Conservation (phyloP, 2,113 vertebrate species). For the Marmota monax region DNA sequence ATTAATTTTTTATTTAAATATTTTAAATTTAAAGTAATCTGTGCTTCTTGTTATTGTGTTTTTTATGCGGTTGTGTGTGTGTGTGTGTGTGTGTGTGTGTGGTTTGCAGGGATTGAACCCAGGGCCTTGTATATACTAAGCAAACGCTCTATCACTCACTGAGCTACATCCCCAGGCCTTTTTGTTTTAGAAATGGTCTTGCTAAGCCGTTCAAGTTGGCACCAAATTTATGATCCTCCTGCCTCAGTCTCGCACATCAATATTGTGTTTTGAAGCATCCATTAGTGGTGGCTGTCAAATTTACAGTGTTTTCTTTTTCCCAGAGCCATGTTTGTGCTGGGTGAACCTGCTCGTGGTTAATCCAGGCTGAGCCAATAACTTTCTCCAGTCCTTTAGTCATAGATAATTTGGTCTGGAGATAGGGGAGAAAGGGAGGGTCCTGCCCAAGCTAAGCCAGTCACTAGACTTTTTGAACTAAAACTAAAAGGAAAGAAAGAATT, state of each 20-base stretch:
- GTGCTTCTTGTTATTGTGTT: neutral
- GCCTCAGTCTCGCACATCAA: neutral
- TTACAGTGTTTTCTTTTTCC: neutral
- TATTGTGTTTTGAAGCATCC: neutral
- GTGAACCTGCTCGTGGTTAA: neutral
- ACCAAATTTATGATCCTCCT: neutral
- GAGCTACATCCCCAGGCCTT: neutral
- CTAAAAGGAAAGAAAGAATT: neutral
- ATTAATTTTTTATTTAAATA: neutral
- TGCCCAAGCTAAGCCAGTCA: neutral
- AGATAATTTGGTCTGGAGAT: neutral
- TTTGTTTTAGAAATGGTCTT: neutral
- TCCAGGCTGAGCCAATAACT: neutral
- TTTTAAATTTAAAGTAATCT: neutral
- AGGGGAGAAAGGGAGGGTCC: neutral
- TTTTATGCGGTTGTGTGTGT: neutral
- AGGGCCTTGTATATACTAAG: neutral
- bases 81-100: no score
- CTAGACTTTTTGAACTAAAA: neutral
- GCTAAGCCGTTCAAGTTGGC: neutral
- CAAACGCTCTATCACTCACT: neutral
- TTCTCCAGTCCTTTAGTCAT: neutral
- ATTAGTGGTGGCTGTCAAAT: neutral
- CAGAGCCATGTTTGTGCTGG: no score
- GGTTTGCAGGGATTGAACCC: neutral